Evolutionary conservation across 2,113 vertebrate genomes (phyloP), one percentile per base, ranked within the genome.

Genomic region (Catharus fuscescens): DNA sequence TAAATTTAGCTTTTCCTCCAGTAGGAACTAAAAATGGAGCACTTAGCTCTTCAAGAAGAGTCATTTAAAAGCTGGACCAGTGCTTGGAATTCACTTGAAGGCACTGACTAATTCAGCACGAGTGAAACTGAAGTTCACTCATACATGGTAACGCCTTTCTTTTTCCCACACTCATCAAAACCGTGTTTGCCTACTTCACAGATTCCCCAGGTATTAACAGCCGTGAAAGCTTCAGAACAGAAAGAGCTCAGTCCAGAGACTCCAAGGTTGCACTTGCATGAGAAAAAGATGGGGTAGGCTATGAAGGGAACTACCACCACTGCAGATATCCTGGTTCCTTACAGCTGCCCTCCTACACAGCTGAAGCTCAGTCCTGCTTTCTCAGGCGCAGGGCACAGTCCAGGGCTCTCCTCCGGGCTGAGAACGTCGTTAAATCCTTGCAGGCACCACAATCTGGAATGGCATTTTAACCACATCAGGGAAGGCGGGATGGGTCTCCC

Each of bases 121-220:
- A 83, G 80, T 3, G 90, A 95, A 97, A 97, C 94, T 93, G 54
- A 86, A 93, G 92, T 93, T 96, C 93, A 83, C 81, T 95, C 93
- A 56, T 73, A 86, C 1, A 0, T 88, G 94, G 92, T 90, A 95
- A 88, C 47, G 67, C 94, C 90, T 97, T 88, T 61, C 83, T 73
- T 91, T 91, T 96, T 97, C 96, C 95, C 96, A 97, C 85, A 92
- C 92, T 90, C 90, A 88, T 90, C 90, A 96, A 96, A 95, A 96
- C 76, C 76, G 52, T 60, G 85, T 77, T 90, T 95, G 94, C 88
- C 64, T 88, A 2, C 90, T 96, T 95, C 93, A 92, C 60, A 62
- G 90, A 83, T 88, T 96, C 79, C 56, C 67, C 82, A 80, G 82
- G 90, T 90, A 80, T 86, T 95, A 90, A 70, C 67, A 86, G 28